These are phyloP conservation scores for Ditylenchus dipsaci DNA, from an alignment of 1,140 invertebrate species.

Conservation along the genomic window DNA sequence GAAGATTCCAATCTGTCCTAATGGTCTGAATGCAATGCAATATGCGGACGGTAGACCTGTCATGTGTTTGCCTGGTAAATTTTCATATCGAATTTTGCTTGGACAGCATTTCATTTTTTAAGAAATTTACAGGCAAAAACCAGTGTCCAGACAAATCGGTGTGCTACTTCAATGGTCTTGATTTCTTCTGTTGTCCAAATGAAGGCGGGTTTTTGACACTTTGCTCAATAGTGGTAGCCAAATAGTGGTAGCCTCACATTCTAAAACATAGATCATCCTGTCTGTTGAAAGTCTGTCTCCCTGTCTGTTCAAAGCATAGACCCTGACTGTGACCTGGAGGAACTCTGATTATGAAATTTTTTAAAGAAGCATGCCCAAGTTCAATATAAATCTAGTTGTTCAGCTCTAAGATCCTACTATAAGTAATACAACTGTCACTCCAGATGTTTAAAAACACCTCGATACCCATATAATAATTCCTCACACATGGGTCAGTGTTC, in stretches of 20 bases:
- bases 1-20: slow-evolving; percentile 31
- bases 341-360: too few species aligned
- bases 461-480: too few species aligned
- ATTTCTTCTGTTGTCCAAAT: slow-evolving; percentile 57
- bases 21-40: slow-evolving; percentile 46
- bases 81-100: neutral
- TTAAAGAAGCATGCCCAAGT: too few species aligned
- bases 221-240: neutral
- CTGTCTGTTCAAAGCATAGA: too few species aligned
- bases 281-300: neutral
- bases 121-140: slow-evolving; percentile 41
- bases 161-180: slow-evolving; percentile 58
- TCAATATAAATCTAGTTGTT: too few species aligned
- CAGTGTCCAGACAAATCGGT: slow-evolving; percentile 55
- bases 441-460: too few species aligned
- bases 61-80: slow-evolving; percentile 45
- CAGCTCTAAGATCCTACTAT: too few species aligned
- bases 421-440: too few species aligned
- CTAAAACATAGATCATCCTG: neutral
- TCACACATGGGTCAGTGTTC: too few species aligned
- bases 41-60: slow-evolving; percentile 48
- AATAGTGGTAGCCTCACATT: too few species aligned
- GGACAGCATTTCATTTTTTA: too few species aligned
- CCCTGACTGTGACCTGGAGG: too few species aligned
- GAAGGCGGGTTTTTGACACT: slow-evolving; percentile 35